phyloP scores from a whole-genome alignment of 2,113 vertebrate species.

The Entomyzon cyanotis region DNA sequence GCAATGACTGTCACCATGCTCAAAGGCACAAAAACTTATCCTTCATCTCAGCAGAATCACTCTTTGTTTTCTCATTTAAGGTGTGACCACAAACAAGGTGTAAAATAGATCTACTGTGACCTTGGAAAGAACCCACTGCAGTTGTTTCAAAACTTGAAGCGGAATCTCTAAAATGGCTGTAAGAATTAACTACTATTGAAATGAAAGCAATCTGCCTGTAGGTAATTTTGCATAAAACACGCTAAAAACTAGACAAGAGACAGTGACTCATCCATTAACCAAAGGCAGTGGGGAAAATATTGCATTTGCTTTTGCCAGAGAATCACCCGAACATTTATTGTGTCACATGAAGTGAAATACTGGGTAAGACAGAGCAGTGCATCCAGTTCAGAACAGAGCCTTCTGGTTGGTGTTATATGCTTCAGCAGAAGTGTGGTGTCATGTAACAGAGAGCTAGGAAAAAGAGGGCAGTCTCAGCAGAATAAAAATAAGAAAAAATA shows the following conservation, averaged over 20 bases:
- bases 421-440: background rate
- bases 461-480: background rate
- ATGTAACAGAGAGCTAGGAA: background rate
- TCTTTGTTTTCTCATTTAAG: background rate
- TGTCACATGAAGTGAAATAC: background rate
- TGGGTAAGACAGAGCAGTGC: background rate
- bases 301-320: background rate
- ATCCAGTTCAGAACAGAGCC: background rate
- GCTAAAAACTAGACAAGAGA: background rate
- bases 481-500: background rate
- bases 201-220: background rate
- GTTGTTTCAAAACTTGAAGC: background rate
- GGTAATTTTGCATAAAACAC: background rate
- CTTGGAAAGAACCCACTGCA: background rate
- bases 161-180: background rate
- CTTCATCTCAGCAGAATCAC: background rate
- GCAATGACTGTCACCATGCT: background rate
- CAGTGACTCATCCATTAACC: background rate
- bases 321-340: background rate
- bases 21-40: background rate
- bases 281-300: background rate
- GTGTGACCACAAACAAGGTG: fast-evolving
- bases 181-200: background rate
- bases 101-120: background rate
- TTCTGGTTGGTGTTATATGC: background rate